Base-by-base conservation (phyloP, 2,797 vertebrate genomes). In the Artibeus jamaicensis region DNA sequence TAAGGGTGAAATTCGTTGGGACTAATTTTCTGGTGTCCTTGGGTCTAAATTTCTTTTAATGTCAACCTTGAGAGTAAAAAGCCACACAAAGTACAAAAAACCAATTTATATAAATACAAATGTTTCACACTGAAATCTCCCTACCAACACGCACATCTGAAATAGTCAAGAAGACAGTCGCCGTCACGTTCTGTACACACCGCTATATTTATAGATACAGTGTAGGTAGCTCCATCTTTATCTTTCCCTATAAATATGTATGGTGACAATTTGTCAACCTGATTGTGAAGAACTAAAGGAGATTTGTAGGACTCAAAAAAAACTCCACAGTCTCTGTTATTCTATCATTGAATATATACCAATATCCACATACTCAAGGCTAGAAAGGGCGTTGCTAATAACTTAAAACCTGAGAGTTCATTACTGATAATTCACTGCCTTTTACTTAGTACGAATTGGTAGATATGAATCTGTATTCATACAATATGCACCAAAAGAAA, bases 331-430 rank as follows among this genome's bases (percentile, higher is more conserved):
- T 91, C 68, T 71, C 62, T 70, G 62, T 85, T 89, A 93, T 82
- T 94, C 55, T 87, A 44, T 85, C 85, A 95, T 85, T 55, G 94
- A 93, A 34, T 73, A 86, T 48, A 86, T 76, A 62, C 39, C 96
- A 97, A 90, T 96, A 98, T 94, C 96, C 78, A 97, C 94, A 96
- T 93, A 95, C 91, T 74, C 89, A 97, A 92, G 82, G 87, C 34
- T 83, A 91, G 91, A 96, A 95, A 77, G 73, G 82, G 70, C 91
- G 86, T 50, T 93, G 76, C 78, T 85, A 94, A 97, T 89, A 94
- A 86, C 94, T 98, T 97, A 97, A 97, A 97, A 46, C 0, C 77
- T 94, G 94, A 34, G 96, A 92, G 96, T 97, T 95, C 94, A 86
- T 96, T 97, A 92, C 68, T 95, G 53, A 91, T 12, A 73, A 95